Evolutionary conservation across 2,113 vertebrate species (phyloP), one percentile per base, ranked within the genome.

Genomic region (Acanthochromis polyacanthus): DNA sequence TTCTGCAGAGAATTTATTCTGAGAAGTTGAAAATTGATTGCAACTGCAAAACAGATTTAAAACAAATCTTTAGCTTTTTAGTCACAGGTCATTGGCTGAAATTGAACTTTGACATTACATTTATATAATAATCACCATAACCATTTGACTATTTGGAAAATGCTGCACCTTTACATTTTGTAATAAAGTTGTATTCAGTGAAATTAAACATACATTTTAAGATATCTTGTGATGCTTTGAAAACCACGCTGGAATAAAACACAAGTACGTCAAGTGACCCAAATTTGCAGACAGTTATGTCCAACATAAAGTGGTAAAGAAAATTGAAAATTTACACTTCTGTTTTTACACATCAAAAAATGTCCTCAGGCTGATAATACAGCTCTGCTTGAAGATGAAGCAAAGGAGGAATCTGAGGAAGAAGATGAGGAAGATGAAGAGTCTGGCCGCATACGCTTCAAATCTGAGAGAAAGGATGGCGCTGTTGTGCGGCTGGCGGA

Each of bases 401-500:
- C 95, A 11, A 98, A 96, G 56, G 98, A 99, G 75, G 98, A 99
- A 68, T 97, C 97, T 0, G 97, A 99, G 0, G 95, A 96, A 40
- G 95, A 96, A 25, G 96, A 96, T 0, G 98, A 99, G 2, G 97
- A 99, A 0, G 95, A 97, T 0, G 96, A 97, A 87, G 97, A 96
- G 52, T 97, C 97, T 40, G 96, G 96, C 16, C 95, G 98, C 57
- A 89, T 96, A 16, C 96, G 98, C 19, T 99, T 99, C 88, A 99
- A 98, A 93, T 98, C 97, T 0, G 98, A 99, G 83, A 95, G 98
- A 77, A 99, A 98, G 82, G 97, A 99, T 80, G 95, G 95, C 58
- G 96, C 95, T 0, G 96, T 98, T 67, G 97, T 98, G 81, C 95
- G 98, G 19, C 93, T 99, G 32, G 97, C 96, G 2, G 97, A 98